These are phyloP conservation scores for Pseudorasbora parva DNA, from an alignment of 2,113 vertebrate species.

Conservation along the genomic window DNA sequence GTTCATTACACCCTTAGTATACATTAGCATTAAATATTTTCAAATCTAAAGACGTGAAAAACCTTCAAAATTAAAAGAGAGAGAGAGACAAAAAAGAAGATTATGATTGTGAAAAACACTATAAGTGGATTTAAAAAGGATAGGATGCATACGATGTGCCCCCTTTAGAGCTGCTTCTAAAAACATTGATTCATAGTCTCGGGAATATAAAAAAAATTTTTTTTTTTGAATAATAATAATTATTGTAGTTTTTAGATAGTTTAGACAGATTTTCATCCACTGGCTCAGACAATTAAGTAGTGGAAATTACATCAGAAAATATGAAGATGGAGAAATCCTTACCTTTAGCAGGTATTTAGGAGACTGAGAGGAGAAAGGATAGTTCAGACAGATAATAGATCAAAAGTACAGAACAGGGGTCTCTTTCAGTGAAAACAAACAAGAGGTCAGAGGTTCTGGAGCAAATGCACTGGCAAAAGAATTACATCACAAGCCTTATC, in stretches of 20 bases:
- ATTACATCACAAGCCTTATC: neutral
- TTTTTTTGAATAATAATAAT: too few species aligned
- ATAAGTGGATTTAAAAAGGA: neutral
- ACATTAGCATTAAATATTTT: neutral
- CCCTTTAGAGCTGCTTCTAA: neutral
- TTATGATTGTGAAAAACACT: neutral
- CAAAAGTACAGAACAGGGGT: neutral
- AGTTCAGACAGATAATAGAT: conserved; percentile 31
- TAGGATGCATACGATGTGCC: neutral
- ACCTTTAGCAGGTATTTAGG: conserved; percentile 83
- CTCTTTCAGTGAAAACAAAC: neutral
- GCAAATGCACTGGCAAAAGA: neutral
- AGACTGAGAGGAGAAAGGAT: conserved; percentile 71
- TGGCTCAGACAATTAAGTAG: neutral
- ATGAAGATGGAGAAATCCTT: conserved; percentile 63
- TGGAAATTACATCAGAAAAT: neutral
- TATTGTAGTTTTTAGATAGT: neutral
- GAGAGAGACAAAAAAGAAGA: too few species aligned
- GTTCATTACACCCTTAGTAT: neutral
- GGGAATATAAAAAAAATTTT: neutral
- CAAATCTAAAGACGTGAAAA: neutral
- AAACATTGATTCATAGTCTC: neutral
- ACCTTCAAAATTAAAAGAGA: neutral
- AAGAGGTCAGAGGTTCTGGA: neutral
- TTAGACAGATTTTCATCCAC: neutral